phyloP scores from a whole-genome alignment of 2,888 invertebrate species.

The Patella ulyssiponensis region DNA sequence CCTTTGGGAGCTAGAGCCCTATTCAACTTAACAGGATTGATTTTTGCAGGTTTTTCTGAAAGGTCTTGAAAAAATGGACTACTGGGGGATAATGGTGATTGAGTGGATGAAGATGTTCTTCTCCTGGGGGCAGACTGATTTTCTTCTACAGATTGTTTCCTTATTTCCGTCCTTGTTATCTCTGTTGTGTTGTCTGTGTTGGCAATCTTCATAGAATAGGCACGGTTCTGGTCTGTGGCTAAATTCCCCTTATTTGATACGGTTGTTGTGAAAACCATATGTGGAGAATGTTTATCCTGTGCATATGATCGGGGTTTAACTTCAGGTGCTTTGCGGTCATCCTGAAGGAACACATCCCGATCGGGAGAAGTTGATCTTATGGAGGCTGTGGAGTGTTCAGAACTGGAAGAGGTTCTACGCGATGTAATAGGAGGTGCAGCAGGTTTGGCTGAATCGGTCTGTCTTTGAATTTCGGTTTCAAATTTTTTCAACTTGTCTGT shows the following conservation, averaged over 20 bases:
- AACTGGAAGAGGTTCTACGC: slow-evolving; percentile 24
- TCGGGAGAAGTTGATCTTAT: slow-evolving; percentile 12
- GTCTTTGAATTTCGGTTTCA: slow-evolving; percentile 7
- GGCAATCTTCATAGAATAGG: slow-evolving; percentile 11
- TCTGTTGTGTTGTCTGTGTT: slow-evolving; percentile 1
- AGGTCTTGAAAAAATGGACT: background rate
- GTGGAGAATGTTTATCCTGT: slow-evolving; percentile 3
- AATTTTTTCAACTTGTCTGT: background rate
- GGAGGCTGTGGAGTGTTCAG: slow-evolving; percentile 20
- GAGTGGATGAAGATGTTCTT: slow-evolving; percentile 20
- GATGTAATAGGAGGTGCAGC: slow-evolving; percentile 47
- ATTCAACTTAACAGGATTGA: slow-evolving; percentile 10
- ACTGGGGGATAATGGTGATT: slow-evolving; percentile 22
- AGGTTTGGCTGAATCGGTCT: background rate
- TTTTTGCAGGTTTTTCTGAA: background rate
- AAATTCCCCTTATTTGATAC: background rate
- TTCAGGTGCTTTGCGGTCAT: background rate
- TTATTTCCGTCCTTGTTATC: background rate
- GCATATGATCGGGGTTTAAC: background rate
- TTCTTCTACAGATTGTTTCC: slow-evolving; percentile 22
- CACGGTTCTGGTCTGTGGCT: background rate
- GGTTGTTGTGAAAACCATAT: slow-evolving; percentile 1
- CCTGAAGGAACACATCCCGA: background rate
- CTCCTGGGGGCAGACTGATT: slow-evolving; percentile 15
- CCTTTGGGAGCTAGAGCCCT: background rate